These are phyloP conservation scores for Lumbricus terrestris DNA, from an alignment of 2,888 invertebrate genomes.

Conservation along the genomic window DNA sequence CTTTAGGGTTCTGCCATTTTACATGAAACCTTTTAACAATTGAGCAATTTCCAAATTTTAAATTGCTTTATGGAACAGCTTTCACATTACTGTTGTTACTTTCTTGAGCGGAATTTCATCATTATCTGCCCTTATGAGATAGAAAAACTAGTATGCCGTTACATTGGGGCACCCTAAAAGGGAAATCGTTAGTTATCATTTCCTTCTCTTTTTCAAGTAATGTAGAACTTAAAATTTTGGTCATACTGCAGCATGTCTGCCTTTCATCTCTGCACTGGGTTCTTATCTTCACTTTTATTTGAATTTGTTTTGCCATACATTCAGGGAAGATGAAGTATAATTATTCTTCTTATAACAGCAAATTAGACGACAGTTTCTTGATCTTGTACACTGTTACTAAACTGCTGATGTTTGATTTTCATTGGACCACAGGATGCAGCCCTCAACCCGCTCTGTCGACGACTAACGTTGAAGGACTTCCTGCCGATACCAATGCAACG, in stretches of 20 bases:
- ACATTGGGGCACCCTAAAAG: neutral
- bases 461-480: constrained; percentile 81
- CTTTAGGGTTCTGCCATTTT: neutral
- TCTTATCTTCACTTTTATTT: neutral
- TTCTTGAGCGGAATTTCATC: neutral
- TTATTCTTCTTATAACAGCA: neutral
- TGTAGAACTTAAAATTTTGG: neutral
- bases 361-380: neutral
- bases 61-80: neutral
- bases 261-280: neutral
- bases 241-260: neutral
- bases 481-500: constrained; percentile 81
- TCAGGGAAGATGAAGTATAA: neutral
- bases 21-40: neutral
- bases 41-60: neutral
- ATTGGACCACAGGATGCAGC: constrained; percentile 69
- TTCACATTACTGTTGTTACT: neutral
- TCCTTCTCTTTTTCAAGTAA: neutral
- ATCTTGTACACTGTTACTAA: neutral
- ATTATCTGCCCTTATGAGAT: neutral
- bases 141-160: neutral
- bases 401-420: neutral
- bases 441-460: constrained; percentile 75
- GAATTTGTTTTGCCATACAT: neutral
- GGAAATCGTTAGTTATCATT: neutral